phyloP scores from a whole-genome alignment of 2,888 invertebrate species.

The Axea sp. region DNA sequence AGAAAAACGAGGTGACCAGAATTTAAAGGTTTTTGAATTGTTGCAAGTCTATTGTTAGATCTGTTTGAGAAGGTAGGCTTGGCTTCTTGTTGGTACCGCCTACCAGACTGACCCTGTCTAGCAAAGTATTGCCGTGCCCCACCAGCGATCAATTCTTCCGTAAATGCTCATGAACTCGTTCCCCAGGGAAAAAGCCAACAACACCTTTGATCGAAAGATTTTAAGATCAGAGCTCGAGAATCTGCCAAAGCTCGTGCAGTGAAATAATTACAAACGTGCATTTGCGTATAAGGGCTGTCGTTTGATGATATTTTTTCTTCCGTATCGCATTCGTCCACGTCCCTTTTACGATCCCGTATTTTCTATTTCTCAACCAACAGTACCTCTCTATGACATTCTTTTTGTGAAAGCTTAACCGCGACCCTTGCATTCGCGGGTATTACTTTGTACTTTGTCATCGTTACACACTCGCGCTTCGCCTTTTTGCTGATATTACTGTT shows the following conservation, averaged over 20 bases:
- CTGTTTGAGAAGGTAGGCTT: conserved; percentile 71
- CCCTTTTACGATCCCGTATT: conserved; percentile 52
- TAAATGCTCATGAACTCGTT: conserved; percentile 47
- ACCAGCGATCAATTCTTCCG: conserved; percentile 65
- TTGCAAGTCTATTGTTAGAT: conserved; percentile 73
- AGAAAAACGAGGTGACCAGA: conserved; percentile 34
- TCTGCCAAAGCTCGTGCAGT: conserved; percentile 50
- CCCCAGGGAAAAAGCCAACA: conserved; percentile 45
- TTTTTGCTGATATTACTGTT: conserved; percentile 61
- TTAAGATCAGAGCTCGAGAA: conserved; percentile 38
- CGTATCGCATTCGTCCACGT: conserved; percentile 36
- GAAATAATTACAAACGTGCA: conserved; percentile 56
- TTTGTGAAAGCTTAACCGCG: conserved; percentile 62
- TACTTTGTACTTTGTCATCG: conserved; percentile 61
- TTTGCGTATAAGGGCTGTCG: conserved; percentile 50
- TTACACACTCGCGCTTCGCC: conserved; percentile 58
- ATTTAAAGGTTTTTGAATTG: conserved; percentile 56
- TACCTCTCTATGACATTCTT: conserved; percentile 57
- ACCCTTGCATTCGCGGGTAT: conserved; percentile 60
- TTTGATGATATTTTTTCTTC: conserved; percentile 58
- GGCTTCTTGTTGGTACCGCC: conserved; percentile 75
- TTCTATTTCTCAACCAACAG: conserved; percentile 57
- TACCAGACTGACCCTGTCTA: conserved; percentile 73
- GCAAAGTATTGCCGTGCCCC: conserved; percentile 70
- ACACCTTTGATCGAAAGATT: conserved; percentile 57